Evolutionary conservation across 2,797 vertebrate genomes (phyloP), one percentile per base, ranked within the genome.

Genomic region (Bucorvus abyssinicus): DNA sequence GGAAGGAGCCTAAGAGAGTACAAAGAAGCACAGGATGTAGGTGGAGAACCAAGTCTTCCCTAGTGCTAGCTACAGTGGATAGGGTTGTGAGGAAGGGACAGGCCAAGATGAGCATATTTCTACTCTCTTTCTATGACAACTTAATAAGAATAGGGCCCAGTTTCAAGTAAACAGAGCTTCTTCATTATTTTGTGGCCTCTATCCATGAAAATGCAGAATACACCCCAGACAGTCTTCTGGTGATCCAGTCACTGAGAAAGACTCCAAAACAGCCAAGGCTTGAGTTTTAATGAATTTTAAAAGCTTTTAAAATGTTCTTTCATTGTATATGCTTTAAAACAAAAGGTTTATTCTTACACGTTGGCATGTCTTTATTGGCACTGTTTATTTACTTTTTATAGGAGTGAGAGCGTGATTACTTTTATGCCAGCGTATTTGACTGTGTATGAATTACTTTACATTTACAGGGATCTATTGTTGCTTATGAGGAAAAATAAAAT

Each of bases 321-420:
- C 34, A n/a, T 59, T 87, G 60, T 42, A 57, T 71, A 64, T 38
- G 30, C 50, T 85, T 71, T 76, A 87, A 87, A 90, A 96, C 90
- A 96, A 96, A 94, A 87, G 45, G 36, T 71, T 95, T 91, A 92
- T 97, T 97, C 87, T 95, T 88, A 18, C 40, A 40, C 38, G n/a
- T 84, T 94, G 69, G 65, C 32, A 65, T 83, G 59, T 45, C 73
- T 90, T 93, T 90, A 85, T 68, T 87, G 61, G 73, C 65, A 92
- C 49, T 24, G 44, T 84, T 87, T 90, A 87, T 84, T 94, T 94
- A 65, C 32, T 94, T 96, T 97, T 95, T 92, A 94, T 88, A 84
- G 61, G 52, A 89, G 76, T 94, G 67, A 95, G 38, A 93, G 91
- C 67, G 94, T 87, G 67, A 78, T 32, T 93, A 23, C 67, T 84